Evolutionary conservation across 2,113 vertebrate genomes (phyloP).

Genomic region (Passerina amoena): DNA sequence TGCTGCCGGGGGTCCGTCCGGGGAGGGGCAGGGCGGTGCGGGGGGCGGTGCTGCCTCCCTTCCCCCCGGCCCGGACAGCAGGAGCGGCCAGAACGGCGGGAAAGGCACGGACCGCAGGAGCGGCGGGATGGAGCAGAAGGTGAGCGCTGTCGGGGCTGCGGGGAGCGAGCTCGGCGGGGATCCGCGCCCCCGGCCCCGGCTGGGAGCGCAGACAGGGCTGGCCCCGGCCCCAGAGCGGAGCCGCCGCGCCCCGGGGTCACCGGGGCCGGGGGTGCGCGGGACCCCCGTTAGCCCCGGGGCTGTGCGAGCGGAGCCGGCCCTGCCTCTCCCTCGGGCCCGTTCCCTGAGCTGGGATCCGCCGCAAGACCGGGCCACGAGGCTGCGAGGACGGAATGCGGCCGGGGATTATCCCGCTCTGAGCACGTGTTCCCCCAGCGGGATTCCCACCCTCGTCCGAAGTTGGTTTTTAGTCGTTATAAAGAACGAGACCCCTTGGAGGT

Average conservation of each 20-base stretch:
- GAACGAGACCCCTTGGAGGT: rapidly evolving
- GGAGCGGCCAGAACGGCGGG: rapidly evolving
- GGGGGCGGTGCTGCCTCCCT: not conserved
- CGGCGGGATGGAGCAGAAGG: not conserved
- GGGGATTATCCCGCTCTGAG: rapidly evolving
- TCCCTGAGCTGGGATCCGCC: not conserved
- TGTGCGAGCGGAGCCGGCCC: not conserved
- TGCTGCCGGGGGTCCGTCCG: not conserved
- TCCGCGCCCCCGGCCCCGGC: too few species aligned
- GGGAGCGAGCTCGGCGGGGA: too few species aligned
- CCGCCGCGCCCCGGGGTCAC: not conserved
- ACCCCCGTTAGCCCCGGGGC: not conserved
- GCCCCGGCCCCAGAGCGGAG: not conserved
- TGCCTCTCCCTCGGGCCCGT: not conserved
- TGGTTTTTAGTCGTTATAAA: too few species aligned
- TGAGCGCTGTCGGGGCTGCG: rapidly evolving
- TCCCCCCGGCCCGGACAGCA: rapidly evolving
- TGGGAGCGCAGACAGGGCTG: too few species aligned
- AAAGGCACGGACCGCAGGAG: rapidly evolving
- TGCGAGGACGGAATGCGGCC: rapidly evolving
- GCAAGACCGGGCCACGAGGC: rapidly evolving
- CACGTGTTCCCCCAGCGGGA: rapidly evolving
- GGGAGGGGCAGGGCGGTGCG: not conserved
- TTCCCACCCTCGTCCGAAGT: rapidly evolving
- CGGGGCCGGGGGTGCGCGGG: too few species aligned